Conservation (phyloP, 2,797 vertebrate species). For the Masticophis lateralis region DNA sequence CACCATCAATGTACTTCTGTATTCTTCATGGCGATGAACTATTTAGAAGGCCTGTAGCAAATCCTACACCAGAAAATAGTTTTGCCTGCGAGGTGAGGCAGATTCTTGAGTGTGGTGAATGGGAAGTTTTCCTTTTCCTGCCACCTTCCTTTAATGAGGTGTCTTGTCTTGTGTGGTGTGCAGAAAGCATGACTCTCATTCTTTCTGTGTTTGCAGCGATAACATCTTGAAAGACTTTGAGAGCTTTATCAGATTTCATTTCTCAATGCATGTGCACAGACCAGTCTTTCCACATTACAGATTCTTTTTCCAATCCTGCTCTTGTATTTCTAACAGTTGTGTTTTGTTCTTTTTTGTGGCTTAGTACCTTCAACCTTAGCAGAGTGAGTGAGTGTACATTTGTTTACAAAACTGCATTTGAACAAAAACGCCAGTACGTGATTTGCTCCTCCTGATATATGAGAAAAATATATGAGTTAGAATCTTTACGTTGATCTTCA, state of each 20-base stretch:
- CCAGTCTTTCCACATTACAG: background rate
- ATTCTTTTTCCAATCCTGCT: background rate
- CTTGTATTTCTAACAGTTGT: background rate
- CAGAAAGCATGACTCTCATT: background rate
- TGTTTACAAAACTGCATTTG: background rate
- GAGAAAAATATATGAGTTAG: background rate
- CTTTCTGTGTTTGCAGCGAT: constrained; percentile 9
- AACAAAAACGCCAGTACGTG: background rate
- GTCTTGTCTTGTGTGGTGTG: background rate
- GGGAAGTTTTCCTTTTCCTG: background rate
- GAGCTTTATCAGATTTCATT: constrained; percentile 34
- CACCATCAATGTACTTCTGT: background rate
- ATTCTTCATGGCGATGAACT: background rate
- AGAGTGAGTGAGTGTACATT: background rate
- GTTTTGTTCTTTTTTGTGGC: background rate
- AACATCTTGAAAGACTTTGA: constrained; percentile 42
- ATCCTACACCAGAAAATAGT: background rate
- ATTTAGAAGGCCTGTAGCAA: background rate
- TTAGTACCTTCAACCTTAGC: background rate
- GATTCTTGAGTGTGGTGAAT: background rate
- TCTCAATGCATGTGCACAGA: constrained; percentile 23
- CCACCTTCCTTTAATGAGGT: constrained; percentile 17
- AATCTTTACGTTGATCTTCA: background rate
- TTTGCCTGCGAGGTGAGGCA: background rate
- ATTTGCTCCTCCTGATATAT: background rate